A percentile compares a stretch with the other conserved stretches of the same genome.
Evolutionary conservation across 2,113 vertebrate genomes (phyloP).

Genomic region (Xiphophorus hellerii): DNA sequence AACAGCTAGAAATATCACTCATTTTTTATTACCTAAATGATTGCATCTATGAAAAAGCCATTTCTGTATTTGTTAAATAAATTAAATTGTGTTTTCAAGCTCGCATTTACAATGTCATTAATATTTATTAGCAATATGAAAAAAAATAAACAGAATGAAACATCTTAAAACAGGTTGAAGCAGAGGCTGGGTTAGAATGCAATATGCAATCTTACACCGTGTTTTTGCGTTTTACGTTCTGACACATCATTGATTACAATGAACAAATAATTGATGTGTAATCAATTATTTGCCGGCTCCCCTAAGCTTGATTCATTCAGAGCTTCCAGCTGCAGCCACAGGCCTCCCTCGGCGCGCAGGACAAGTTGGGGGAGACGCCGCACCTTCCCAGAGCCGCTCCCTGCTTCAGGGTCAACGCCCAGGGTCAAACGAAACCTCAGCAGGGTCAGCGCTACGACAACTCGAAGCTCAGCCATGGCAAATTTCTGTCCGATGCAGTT

Average conservation of each 20-base stretch:
- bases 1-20: too few relatives aligned
- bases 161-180: not conserved
- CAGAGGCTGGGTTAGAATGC: not conserved
- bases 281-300: not conserved
- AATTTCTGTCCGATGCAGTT: constrained; percentile 96
- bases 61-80: not conserved
- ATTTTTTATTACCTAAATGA: not conserved
- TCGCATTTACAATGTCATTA: not conserved
- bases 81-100: not conserved
- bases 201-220: not conserved
- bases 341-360: constrained; percentile 82
- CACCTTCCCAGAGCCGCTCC: constrained; percentile 24
- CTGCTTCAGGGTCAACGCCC: constrained; percentile 58
- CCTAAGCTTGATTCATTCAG: constrained; percentile 25
- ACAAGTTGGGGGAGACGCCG: constrained; percentile 85
- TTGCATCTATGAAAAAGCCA: too few relatives aligned
- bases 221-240: not conserved
- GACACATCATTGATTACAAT: too few relatives aligned
- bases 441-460: constrained; percentile 84
- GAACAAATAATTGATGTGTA: too few relatives aligned
- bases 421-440: constrained; percentile 80
- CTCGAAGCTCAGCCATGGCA: constrained; percentile 89
- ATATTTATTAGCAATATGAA: not conserved
- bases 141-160: too few relatives aligned
- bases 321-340: constrained; percentile 84